Evolutionary conservation across 2,113 vertebrate species (phyloP).

Genomic region (Hemibagrus wyckioides): DNA sequence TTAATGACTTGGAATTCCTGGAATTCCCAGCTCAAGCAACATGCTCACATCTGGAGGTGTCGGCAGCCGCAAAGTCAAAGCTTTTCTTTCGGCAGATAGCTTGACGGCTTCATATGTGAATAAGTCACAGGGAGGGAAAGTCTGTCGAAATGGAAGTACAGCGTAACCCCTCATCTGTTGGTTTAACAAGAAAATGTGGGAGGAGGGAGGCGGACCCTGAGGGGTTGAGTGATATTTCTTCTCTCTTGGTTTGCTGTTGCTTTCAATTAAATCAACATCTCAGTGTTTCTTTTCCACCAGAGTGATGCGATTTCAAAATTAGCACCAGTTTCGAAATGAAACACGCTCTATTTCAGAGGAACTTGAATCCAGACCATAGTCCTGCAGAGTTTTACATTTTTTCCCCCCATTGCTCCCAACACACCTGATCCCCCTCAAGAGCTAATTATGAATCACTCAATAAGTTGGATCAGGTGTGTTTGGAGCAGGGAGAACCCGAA

Average conservation of each 20-base stretch:
- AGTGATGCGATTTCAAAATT: constrained; percentile 8
- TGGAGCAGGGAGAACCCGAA: background rate
- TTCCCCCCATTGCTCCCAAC: background rate
- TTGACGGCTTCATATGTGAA: constrained; percentile 36
- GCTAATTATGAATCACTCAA: constrained; percentile 8
- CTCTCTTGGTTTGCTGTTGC: constrained; percentile 53
- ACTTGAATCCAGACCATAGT: background rate
- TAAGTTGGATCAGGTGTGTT: background rate
- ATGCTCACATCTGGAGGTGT: constrained; percentile 59
- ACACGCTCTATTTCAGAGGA: background rate
- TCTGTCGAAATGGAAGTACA: constrained; percentile 63
- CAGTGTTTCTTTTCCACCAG: background rate
- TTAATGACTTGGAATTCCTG: constrained; percentile 78
- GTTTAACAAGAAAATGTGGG: constrained; percentile 64
- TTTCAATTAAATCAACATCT: constrained; percentile 63
- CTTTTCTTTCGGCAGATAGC: constrained; percentile 13
- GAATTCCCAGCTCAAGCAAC: constrained; percentile 73
- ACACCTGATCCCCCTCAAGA: background rate
- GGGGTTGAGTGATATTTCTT: constrained; percentile 57
- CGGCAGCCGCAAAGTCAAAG: constrained; percentile 1
- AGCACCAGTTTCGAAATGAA: constrained; percentile 6
- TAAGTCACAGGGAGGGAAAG: constrained; percentile 58
- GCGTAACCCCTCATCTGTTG: constrained; percentile 63
- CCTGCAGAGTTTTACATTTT: background rate
- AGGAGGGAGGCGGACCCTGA: constrained; percentile 60